Conservation (phyloP, 2,113 vertebrate species). For the Laticauda colubrina region DNA sequence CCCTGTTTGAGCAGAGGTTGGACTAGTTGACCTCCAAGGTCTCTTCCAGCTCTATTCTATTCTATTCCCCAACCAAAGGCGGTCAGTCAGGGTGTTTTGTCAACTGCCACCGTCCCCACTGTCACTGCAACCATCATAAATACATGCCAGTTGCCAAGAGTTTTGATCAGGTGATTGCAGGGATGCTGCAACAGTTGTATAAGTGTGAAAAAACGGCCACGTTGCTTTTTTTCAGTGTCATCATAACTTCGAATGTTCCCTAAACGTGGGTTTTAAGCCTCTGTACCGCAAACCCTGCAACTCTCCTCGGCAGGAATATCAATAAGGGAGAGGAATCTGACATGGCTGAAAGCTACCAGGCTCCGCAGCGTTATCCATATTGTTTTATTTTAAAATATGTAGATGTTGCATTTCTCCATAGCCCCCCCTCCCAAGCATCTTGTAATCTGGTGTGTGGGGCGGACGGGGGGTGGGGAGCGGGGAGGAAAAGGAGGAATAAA, state of each 20-base stretch:
- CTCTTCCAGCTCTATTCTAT: too few relatives aligned
- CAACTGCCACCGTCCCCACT: too few relatives aligned
- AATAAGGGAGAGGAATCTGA: not conserved
- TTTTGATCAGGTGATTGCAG: not conserved
- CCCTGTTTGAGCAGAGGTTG: too few relatives aligned
- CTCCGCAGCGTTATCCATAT: not conserved
- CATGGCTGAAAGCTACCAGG: not conserved
- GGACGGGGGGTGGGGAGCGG: fast-evolving
- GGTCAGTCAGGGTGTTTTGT: too few relatives aligned
- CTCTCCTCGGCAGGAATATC: not conserved
- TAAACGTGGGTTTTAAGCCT: not conserved
- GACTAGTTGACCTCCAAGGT: too few relatives aligned
- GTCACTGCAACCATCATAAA: not conserved
- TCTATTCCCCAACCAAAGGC: too few relatives aligned
- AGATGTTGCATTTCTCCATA: not conserved
- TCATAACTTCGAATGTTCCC: fast-evolving
- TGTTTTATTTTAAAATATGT: not conserved
- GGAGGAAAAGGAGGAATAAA: not conserved
- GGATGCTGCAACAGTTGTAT: not conserved
- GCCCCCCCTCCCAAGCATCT: not conserved
- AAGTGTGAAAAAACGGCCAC: not conserved
- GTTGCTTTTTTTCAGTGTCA: not conserved
- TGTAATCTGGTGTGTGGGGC: not conserved
- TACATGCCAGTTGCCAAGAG: not conserved
- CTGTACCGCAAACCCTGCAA: not conserved